Conservation (phyloP, 2,888 invertebrate species). For the Amorpha juglandis region DNA sequence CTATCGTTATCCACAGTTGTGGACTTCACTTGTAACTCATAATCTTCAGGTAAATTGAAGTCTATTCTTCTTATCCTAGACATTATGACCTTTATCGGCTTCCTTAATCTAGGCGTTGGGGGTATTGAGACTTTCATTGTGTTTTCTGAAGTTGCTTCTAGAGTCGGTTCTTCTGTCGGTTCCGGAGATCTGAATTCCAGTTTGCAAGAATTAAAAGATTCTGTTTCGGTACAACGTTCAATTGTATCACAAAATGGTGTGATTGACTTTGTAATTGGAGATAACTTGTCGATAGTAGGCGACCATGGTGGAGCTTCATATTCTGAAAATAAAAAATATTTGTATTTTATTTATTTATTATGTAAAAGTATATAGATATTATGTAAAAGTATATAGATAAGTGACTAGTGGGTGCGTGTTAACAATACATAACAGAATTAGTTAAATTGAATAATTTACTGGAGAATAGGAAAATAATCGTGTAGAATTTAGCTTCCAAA, state of each 20-base stretch:
- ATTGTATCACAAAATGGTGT: not conserved
- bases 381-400: not conserved
- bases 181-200: slow-evolving; percentile 16
- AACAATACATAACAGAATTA: too few relatives aligned
- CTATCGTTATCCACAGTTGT: not conserved
- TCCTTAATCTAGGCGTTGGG: not conserved
- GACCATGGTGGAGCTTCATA: slow-evolving; percentile 7
- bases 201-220: not conserved
- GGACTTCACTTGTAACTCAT: slow-evolving; percentile 20
- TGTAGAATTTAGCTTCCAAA: too few relatives aligned
- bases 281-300: not conserved
- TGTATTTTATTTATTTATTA: not conserved
- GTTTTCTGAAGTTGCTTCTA: not conserved
- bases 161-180: slow-evolving; percentile 29
- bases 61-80: slow-evolving; percentile 32
- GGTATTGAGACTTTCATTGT: not conserved
- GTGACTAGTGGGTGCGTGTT: not conserved
- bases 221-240: slow-evolving; percentile 23
- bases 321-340: not conserved
- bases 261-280: not conserved
- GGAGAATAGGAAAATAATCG: too few relatives aligned
- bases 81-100: not conserved
- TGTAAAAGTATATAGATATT: not conserved
- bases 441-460: too few relatives aligned
- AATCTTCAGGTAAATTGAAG: slow-evolving; percentile 45